Evolutionary conservation across 92 coral and sea anemone species (phyloP), one percentile per base, ranked within the genome.

Genomic region (Nematostella vectensis): DNA sequence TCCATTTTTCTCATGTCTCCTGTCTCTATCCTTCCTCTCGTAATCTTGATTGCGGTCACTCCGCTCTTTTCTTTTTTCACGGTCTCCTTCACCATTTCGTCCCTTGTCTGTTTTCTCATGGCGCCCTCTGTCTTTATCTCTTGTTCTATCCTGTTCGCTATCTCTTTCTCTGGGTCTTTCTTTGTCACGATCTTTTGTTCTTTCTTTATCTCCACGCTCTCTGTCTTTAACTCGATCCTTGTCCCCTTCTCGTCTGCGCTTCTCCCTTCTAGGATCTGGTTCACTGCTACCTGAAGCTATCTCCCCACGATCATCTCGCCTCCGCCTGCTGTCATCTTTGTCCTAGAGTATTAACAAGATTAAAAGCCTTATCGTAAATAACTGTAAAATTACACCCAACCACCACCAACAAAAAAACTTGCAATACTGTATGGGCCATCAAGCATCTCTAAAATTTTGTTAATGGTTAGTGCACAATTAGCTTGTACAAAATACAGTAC

Each of bases 1-100:
- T 18, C 40, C 48, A 44, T 48, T 43, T 50, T 52, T 50, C 18
- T 66, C 67, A 13, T 60, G 70, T 47, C 63, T n/a, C 31, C 52
- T 60, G 33, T 66, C 79, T 55, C 37, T 54, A 27, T 69, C 84
- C 48, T 65, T 77, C 10, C 57, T 73, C 6, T 50, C 64, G 44
- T 21, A 31, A 18, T 62, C 77, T 18, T 44, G 57, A 25, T 72
- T 54, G 21, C 23, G 43, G 2, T 31, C 61, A 20, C 48, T 73
- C 25, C 50, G 58, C 50, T 59, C 60, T 22, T 71, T 58, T 13
- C 61, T 69, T 49, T 45, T 54, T 29, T 55, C 68, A 11, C 43
- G 52, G 38, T 49, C 67, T 25, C 53, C 50, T 21, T 58, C 72
- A 28, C 73, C 28, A 47, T 67, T 72, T 19, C 61, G 49, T 39